Conservation (phyloP, 1,140 invertebrate species). For the Eubasilissa regina region DNA sequence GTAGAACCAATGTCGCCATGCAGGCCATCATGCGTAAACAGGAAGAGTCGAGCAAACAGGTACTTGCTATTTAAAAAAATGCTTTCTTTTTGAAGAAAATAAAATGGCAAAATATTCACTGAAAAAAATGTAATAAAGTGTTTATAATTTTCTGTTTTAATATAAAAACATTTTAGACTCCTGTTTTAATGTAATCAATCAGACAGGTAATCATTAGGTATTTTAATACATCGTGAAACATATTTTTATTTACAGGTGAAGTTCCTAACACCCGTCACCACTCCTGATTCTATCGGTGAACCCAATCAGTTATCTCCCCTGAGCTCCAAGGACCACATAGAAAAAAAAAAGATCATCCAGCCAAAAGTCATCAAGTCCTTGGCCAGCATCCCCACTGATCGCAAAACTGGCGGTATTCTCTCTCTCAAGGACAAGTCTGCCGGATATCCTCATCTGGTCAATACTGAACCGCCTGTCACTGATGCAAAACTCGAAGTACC, state of each 20-base stretch:
- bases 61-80: conserved; percentile 56
- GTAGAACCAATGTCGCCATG: conserved; percentile 81
- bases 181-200: neutral
- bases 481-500: conserved; percentile 63
- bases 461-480: conserved; percentile 63
- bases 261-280: conserved; percentile 73
- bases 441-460: conserved; percentile 70
- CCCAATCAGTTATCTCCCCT: conserved; percentile 55
- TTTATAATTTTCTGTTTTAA: no score
- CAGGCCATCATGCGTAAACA: conserved; percentile 82
- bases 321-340: conserved; percentile 56
- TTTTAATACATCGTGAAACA: neutral
- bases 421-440: conserved; percentile 71
- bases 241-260: conserved; percentile 69
- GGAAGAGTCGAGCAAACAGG: conserved; percentile 76
- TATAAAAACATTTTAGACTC: neutral
- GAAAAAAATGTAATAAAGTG: no score
- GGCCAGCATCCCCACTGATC: conserved; percentile 65
- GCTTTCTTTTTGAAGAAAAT: neutral
- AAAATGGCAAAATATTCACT: neutral
- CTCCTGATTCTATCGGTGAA: conserved; percentile 67
- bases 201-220: no score
- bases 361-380: conserved; percentile 69
- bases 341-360: conserved; percentile 68
- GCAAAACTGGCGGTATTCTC: conserved; percentile 70